Evolutionary conservation across 2,888 invertebrate species (phyloP).

Genomic region (Acanthosepion esculentum): DNA sequence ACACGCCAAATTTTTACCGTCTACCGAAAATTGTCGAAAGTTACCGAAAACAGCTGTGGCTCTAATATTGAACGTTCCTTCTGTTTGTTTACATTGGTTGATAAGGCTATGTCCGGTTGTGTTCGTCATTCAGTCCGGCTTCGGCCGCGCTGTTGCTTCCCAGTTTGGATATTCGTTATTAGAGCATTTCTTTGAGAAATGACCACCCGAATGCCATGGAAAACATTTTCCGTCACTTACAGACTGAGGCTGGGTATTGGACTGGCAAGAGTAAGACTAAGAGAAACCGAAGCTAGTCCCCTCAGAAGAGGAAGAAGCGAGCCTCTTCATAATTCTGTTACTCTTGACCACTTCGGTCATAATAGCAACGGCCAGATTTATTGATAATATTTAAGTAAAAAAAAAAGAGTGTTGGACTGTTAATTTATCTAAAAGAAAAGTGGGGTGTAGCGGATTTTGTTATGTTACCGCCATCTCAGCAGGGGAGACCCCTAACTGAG

Average conservation of each 20-base stretch:
- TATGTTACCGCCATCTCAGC: not conserved
- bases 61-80: not conserved
- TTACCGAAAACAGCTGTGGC: not conserved
- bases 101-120: not conserved
- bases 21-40: not conserved
- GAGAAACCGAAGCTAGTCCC: not conserved
- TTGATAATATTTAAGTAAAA: too few species aligned
- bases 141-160: too few species aligned
- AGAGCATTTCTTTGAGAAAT: not conserved
- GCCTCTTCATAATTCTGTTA: not conserved
- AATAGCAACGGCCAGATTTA: not conserved
- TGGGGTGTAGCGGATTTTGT: not conserved
- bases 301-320: not conserved
- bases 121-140: not conserved
- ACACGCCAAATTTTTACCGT: not conserved
- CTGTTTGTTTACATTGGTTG: conserved; percentile 20
- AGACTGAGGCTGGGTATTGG: not conserved
- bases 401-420: too few species aligned
- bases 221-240: not conserved
- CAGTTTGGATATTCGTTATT: not conserved
- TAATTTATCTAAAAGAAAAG: not conserved
- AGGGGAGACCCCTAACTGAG: not conserved
- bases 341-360: not conserved
- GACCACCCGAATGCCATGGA: not conserved
- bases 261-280: not conserved